Evolutionary conservation across 2,797 vertebrate genomes (phyloP), one percentile per base, ranked within the genome.

Genomic region (Myoxocephalus aenaeus): DNA sequence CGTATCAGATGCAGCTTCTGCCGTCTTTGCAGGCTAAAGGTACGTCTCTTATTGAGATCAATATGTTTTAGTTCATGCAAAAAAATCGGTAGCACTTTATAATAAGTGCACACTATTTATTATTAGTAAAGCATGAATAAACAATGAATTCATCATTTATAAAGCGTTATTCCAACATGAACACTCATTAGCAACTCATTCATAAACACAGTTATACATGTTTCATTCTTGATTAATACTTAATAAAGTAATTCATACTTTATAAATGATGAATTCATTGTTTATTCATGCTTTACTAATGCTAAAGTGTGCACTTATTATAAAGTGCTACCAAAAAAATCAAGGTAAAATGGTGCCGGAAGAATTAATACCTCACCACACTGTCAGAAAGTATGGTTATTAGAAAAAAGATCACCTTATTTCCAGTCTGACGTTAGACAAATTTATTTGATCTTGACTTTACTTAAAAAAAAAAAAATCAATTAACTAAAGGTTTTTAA

Each of bases 401-500:
- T 25, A 63, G 25, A 34, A 20, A 14, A n/a, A 56, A 25, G 25
- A 61, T 17, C 0, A 22, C 38, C 2, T 1, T 18, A 10, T 66
- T 56, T 70, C 3, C 18, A 66, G 17, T 40, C 22, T 11, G 50
- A 63, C 6, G 25, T 20, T n/a, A 36, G 56, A 46, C 27, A 13
- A 8, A 10, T 36, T 3, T 32, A 38, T 15, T 65, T 63, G 65
- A 36, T 20, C 17, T 57, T 57, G 18, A 42, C 36, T 70, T 46
- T 1, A 38, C 34, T 50, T 40, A 50, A 13, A 77, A 42, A 15
- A 38, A 15, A 38, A 13, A 75, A 85, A 87, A 83, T 86, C 69
- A 82, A 79, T 81, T 57, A 82, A 79, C 48, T 42, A 42, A 42
- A 83, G 13, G 61, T 84, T 93, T 90, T 81, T 59, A 68, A 82